These are phyloP conservation scores for Theropithecus gelada DNA, from an alignment of 2,113 vertebrate species.

Conservation along the genomic window DNA sequence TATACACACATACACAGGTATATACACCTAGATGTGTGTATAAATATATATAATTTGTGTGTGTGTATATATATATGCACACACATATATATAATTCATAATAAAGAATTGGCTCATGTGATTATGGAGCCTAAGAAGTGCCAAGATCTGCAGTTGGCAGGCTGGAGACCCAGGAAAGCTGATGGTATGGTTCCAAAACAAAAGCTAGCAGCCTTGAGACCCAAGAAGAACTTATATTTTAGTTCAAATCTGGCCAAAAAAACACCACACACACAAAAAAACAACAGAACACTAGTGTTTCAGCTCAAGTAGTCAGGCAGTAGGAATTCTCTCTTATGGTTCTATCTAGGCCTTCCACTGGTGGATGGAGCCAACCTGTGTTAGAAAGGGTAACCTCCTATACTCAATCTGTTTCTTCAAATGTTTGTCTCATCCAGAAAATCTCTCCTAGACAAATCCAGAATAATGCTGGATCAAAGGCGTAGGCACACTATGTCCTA, in stretches of 20 bases:
- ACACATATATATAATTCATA: background rate
- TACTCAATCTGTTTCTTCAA: background rate
- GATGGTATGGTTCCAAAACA: background rate
- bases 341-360: background rate
- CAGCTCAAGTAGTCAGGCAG: background rate
- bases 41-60: background rate
- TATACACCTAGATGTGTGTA: too few species aligned
- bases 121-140: background rate
- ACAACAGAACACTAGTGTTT: background rate
- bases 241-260: background rate
- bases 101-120: background rate
- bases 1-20: too few species aligned
- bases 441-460: background rate
- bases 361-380: background rate
- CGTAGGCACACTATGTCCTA: background rate
- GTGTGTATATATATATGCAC: too few species aligned
- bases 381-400: background rate
- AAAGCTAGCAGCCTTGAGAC: fast-evolving
- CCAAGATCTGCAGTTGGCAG: background rate
- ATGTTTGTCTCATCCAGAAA: background rate
- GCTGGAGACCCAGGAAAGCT: background rate
- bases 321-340: background rate
- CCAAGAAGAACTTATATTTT: background rate
- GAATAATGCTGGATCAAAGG: background rate
- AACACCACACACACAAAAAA: too few species aligned